Evolutionary conservation across 1,140 invertebrate genomes (phyloP), one percentile per base, ranked within the genome.

Genomic region (Drosophila ogumai): DNA sequence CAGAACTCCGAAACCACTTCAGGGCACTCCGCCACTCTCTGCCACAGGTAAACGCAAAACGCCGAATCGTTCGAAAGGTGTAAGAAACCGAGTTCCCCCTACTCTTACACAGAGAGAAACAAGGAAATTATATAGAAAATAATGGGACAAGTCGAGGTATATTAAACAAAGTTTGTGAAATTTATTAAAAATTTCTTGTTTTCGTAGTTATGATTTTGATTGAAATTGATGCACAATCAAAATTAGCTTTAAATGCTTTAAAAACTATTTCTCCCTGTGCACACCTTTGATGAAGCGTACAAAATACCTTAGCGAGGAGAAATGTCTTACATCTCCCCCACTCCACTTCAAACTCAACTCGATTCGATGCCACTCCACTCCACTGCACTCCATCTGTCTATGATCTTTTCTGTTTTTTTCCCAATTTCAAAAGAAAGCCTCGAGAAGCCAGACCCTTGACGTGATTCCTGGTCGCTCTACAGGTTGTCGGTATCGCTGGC

Each of bases 231-330:
- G 15, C 7, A 34, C 17, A 52, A 19, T 52, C 8, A 17, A 19
- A 10, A 10, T 6, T 28, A 28, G 25, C 25, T 28, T 28, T 28
- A 6, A 10, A 22, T 1, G 19, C 12, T 17, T 8, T 43, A 10
- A 17, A 10, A 12, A 3, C 0, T 15, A 15, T 49, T 50, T 50
- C 6, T 13, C 8, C 19, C 50, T 1, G 34, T 55, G 52, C 71
- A 87, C 49, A 88, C 66, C 76, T 82, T 88, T 82, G 76, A 84
- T 87, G 76, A 84, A 88, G 84, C 84, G 85, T 87, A 87, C 80
- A 84, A 87, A 87, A 87, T 87, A 76, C 84, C 64, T 71, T 50
- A 6, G 78, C 67, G 72, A 63, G 57, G 65, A 57, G 65, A 78
- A 88, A 88, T 82, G 71, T 65, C 52, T 77, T 54, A 28, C 32